Evolutionary conservation across 2,113 vertebrate genomes (phyloP).

Genomic region (Chrysemys picta): DNA sequence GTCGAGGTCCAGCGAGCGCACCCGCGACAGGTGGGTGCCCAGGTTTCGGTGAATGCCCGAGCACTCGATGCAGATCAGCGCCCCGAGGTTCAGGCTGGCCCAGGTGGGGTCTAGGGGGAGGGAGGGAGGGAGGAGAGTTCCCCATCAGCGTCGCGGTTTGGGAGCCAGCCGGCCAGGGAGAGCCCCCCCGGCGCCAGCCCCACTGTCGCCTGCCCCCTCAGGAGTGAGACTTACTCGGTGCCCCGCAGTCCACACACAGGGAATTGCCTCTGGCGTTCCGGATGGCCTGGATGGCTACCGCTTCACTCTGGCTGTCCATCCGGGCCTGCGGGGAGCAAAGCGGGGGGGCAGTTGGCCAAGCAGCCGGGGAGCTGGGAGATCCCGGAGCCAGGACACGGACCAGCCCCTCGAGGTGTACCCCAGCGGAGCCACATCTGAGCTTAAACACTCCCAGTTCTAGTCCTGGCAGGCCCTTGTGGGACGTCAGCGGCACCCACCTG

Average conservation of each 20-base stretch:
- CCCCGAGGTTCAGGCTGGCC: conserved; percentile 95
- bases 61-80: conserved; percentile 97
- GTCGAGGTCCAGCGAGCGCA: conserved; percentile 95
- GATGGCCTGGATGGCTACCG: conserved; percentile 94
- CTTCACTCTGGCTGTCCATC: conserved; percentile 95
- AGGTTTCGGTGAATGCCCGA: conserved; percentile 96
- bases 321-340: conserved; percentile 81
- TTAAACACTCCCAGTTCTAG: neutral
- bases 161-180: rapidly evolving
- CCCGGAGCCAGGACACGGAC: neutral
- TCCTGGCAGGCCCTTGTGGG: neutral
- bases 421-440: neutral
- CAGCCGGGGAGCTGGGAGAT: neutral
- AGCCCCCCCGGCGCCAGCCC: rapidly evolving
- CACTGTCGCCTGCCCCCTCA: neutral
- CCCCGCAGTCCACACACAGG: conserved; percentile 93
- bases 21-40: conserved; percentile 94
- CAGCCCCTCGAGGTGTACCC: neutral
- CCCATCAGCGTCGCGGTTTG: rapidly evolving
- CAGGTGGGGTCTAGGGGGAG: conserved; percentile 88
- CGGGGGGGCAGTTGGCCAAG: neutral
- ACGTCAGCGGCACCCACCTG: no score
- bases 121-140: neutral
- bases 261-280: conserved; percentile 94
- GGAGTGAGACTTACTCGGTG: conserved; percentile 83